Evolutionary conservation across 2,888 invertebrate species (phyloP), one percentile per base, ranked within the genome.

Genomic region (Rotaria macrura): DNA sequence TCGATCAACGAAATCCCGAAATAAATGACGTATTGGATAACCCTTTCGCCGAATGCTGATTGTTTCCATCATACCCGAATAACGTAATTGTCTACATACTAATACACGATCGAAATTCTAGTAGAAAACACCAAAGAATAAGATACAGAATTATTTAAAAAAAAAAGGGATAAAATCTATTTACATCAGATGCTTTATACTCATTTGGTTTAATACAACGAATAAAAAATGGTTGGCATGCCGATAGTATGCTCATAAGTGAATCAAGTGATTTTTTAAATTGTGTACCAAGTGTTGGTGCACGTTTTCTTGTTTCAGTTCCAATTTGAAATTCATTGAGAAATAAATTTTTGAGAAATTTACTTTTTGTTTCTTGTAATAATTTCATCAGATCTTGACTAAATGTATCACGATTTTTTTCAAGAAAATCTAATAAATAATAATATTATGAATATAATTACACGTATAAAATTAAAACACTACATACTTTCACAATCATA

Each of bases 61-160:
- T 0, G 99, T 99, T 91, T 99, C 99, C 97, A 99, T 97, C 98
- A 99, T 99, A 87, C 99, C 99, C 0, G 98, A 98, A 90, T 99
- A 99, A 87, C 99, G 93, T 52, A 99, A 92, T 91, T 99, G 99
- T 47, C 97, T 93, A 89, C 97, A 96, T 89, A 99, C 98, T 47
- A 99, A 92, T 74, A 95, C 96, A 84, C 98, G 93, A 90, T 99
- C 99, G 90, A 99, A 99, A 93, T 95, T 92, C 96, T 96, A 43
- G n/a, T n/a, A n/a, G n/a, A n/a, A n/a, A n/a, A n/a, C n/a, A n/a
- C n/a, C 17, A 14, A 49, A 49, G 17, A 49, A 9, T 14, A 43
- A 43, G 10, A 5, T 7, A 43, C 5, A 43, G 43, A 5, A 43
- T 43, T 43, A 10, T 7, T 43, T 43, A 43, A 43, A 43, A 43